Conservation (phyloP, 2,113 vertebrate genomes). For the Gambusia affinis region DNA sequence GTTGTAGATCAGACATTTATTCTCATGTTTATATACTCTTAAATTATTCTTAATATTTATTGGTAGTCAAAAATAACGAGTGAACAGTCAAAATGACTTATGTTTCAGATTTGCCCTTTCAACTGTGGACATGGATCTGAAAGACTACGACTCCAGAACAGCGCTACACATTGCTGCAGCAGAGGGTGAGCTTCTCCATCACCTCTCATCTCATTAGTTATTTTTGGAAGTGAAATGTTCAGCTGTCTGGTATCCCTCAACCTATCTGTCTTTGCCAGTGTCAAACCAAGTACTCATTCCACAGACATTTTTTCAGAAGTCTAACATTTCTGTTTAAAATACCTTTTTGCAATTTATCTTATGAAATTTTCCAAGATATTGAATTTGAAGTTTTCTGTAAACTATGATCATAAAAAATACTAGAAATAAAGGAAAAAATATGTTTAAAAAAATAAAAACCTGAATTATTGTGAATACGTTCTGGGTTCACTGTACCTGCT, state of each 20-base stretch:
- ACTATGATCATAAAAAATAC: too few relatives aligned
- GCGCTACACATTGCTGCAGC: conserved; percentile 86
- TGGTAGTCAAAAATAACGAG: not conserved
- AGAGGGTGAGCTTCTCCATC: conserved; percentile 77
- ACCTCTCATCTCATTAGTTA: not conserved
- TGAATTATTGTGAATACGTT: too few relatives aligned
- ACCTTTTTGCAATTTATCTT: too few relatives aligned
- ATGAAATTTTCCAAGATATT: too few relatives aligned
- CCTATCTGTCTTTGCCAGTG: too few relatives aligned
- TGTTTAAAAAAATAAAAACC: too few relatives aligned
- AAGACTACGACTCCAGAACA: conserved; percentile 87
- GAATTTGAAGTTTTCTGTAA: too few relatives aligned
- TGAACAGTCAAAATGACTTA: not conserved
- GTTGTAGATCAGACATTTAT: not conserved
- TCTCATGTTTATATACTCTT: not conserved
- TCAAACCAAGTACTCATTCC: too few relatives aligned
- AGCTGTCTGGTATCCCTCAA: not conserved
- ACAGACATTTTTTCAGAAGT: too few relatives aligned
- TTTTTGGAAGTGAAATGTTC: not conserved
- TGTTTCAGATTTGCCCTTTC: conserved; percentile 85
- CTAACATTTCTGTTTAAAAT: too few relatives aligned
- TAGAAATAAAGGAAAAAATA: too few relatives aligned
- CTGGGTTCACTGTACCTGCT: too few relatives aligned
- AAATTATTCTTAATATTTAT: not conserved
- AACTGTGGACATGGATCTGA: conserved; percentile 87